Percentiles rank a stretch among this genome's conserved stretches.
These are phyloP conservation scores for Cyrtonyx montezumae DNA, from an alignment of 2,113 vertebrate genomes.

Conservation along the genomic window DNA sequence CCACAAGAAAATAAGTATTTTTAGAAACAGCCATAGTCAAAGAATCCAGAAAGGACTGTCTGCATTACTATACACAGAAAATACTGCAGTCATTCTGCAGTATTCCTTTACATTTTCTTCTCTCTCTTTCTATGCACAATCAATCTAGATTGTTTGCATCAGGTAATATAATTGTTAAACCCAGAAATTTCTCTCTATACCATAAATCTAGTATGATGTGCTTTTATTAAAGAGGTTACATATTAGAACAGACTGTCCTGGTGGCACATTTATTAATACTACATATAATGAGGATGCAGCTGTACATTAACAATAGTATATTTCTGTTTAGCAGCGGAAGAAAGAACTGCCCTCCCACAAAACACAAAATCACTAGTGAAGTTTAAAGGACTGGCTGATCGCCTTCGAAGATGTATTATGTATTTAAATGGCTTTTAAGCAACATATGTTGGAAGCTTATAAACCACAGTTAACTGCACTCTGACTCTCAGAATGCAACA, in stretches of 20 bases:
- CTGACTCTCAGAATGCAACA: not conserved
- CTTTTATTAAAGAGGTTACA: slow-evolving; percentile 61
- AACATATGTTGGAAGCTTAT: slow-evolving; percentile 24
- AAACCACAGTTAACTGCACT: slow-evolving; percentile 8
- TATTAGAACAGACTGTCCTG: slow-evolving; percentile 37
- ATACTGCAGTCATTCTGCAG: not conserved
- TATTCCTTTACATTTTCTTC: not conserved
- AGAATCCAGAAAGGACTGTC: not conserved
- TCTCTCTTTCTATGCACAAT: not conserved
- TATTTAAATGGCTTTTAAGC: slow-evolving; percentile 54
- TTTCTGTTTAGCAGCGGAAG: slow-evolving; percentile 45
- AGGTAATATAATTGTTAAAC: slow-evolving; percentile 37
- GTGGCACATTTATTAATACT: slow-evolving; percentile 66
- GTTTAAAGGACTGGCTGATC: slow-evolving; percentile 9
- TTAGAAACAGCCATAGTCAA: not conserved
- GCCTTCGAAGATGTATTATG: slow-evolving; percentile 18
- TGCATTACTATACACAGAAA: not conserved
- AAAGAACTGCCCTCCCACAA: not conserved
- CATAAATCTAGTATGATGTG: slow-evolving; percentile 60
- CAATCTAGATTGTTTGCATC: slow-evolving; percentile 22
- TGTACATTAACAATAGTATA: slow-evolving; percentile 11
- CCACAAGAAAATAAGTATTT: not conserved
- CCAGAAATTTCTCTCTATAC: not conserved
- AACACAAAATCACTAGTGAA: not conserved
- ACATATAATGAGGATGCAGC: slow-evolving; percentile 55